Percentiles rank a stretch among this genome's conserved stretches.
These are phyloP conservation scores for Campaea margaritaria DNA, from an alignment of 2,888 invertebrate genomes.

Conservation along the genomic window DNA sequence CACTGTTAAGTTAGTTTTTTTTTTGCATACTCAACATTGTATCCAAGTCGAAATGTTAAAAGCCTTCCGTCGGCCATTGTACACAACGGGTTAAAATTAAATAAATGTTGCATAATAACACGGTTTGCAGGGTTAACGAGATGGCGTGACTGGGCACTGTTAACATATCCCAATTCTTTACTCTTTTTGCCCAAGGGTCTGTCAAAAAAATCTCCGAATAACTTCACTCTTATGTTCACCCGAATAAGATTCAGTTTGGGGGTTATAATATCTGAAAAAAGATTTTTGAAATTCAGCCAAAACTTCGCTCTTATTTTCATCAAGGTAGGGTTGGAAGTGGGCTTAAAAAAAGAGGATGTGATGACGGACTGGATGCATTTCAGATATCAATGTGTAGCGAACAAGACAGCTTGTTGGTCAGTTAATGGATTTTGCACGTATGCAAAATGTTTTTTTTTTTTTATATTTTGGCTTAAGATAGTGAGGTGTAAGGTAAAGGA, in stretches of 20 bases:
- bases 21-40: too few relatives aligned
- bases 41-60: background rate
- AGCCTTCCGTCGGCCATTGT: slow-evolving; percentile 31
- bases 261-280: background rate
- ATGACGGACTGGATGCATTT: slow-evolving; percentile 72
- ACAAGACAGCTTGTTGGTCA: slow-evolving; percentile 56
- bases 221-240: slow-evolving; percentile 1
- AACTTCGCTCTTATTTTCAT: slow-evolving; percentile 6
- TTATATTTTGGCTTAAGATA: background rate
- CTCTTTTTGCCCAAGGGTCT: slow-evolving; percentile 45
- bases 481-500: too few relatives aligned
- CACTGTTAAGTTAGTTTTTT: too few relatives aligned
- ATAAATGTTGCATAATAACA: slow-evolving; percentile 81
- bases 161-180: slow-evolving; percentile 68
- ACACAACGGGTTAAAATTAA: slow-evolving; percentile 67
- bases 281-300: background rate
- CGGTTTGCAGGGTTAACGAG: slow-evolving; percentile 71
- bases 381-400: slow-evolving; percentile 43
- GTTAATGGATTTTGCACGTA: slow-evolving; percentile 64
- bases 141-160: slow-evolving; percentile 81
- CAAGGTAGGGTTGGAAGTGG: slow-evolving; percentile 3
- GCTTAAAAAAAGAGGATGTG: slow-evolving; percentile 27
- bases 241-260: slow-evolving; percentile 21
- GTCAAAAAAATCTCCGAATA: slow-evolving; percentile 2
- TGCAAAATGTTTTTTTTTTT: slow-evolving; percentile 50